Percentiles rank a stretch among this genome's conserved stretches.
Evolutionary conservation across 2,888 invertebrate species (phyloP).

Genomic region (Encarsia formosa): DNA sequence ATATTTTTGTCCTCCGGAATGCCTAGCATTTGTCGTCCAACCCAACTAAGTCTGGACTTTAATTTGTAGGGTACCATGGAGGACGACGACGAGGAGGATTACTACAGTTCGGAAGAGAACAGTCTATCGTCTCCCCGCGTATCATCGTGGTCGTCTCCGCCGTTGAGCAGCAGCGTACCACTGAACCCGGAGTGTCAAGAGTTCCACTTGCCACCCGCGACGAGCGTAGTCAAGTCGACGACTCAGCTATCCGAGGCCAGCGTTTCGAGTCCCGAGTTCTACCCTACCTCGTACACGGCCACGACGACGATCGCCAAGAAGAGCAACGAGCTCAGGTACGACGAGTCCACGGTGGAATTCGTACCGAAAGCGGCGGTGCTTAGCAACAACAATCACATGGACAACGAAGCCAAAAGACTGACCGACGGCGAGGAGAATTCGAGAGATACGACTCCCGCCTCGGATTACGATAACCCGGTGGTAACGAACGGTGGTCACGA

Average conservation of each 20-base stretch:
- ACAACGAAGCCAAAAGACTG: constrained; percentile 34
- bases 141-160: constrained; percentile 34
- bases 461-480: constrained; percentile 9
- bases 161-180: constrained; percentile 5
- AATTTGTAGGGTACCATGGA: constrained; percentile 31
- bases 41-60: no score
- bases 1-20: no score
- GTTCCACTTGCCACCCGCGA: constrained; percentile 36
- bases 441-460: neutral
- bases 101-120: constrained; percentile 43
- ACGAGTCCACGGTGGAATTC: neutral
- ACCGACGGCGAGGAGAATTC: constrained; percentile 25
- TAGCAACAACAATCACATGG: constrained; percentile 7
- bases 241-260: neutral
- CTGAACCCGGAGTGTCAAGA: constrained; percentile 47
- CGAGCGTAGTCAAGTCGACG: constrained; percentile 18
- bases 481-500: neutral
- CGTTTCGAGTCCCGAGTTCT: neutral
- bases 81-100: constrained; percentile 45
- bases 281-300: neutral
- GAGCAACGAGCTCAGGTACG: neutral
- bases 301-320: neutral
- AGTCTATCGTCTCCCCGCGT: constrained; percentile 34
- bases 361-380: neutral
- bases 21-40: no score